Evolutionary conservation across 1,140 invertebrate species (phyloP).

Genomic region (Drosophila orena): DNA sequence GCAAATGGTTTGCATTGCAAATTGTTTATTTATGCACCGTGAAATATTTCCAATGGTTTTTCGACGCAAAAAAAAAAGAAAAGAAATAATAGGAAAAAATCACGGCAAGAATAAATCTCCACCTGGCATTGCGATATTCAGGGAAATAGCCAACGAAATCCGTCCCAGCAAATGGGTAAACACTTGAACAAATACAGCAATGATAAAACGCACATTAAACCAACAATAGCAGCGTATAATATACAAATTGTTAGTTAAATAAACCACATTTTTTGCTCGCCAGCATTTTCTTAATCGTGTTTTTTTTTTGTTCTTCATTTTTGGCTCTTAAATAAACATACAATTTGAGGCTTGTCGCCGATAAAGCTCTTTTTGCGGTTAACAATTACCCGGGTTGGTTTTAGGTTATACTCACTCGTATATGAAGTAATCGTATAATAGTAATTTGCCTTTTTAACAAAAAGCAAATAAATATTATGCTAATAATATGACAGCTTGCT

Average conservation of each 20-base stretch:
- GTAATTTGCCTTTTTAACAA: constrained; percentile 28
- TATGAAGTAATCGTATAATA: background rate
- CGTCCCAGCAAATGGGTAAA: constrained; percentile 35
- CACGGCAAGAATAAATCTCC: constrained; percentile 27
- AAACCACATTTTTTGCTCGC: constrained; percentile 40
- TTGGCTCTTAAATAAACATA: constrained; percentile 1
- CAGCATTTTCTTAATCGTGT: constrained; percentile 6
- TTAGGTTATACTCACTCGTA: background rate
- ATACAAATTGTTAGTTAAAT: constrained; percentile 62
- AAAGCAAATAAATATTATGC: constrained; percentile 51
- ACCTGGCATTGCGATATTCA: constrained; percentile 31
- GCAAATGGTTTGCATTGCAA: constrained; percentile 28
- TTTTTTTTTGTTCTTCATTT: background rate
- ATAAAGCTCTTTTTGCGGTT: constrained; percentile 15
- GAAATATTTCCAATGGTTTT: constrained; percentile 34
- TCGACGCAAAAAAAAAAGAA: constrained; percentile 16
- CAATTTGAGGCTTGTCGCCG: background rate
- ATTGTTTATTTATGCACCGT: constrained; percentile 45
- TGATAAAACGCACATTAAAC: constrained; percentile 63
- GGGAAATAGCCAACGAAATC: constrained; percentile 6
- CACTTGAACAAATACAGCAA: constrained; percentile 52
- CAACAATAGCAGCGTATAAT: constrained; percentile 62
- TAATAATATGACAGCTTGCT: constrained; percentile 49
- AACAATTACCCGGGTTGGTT: constrained; percentile 3
- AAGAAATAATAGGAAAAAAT: constrained; percentile 29